Percentiles rank a stretch among this genome's conserved stretches.
These are phyloP conservation scores for Eolophus roseicapilla DNA, from an alignment of 2,113 vertebrate species.

Conservation along the genomic window DNA sequence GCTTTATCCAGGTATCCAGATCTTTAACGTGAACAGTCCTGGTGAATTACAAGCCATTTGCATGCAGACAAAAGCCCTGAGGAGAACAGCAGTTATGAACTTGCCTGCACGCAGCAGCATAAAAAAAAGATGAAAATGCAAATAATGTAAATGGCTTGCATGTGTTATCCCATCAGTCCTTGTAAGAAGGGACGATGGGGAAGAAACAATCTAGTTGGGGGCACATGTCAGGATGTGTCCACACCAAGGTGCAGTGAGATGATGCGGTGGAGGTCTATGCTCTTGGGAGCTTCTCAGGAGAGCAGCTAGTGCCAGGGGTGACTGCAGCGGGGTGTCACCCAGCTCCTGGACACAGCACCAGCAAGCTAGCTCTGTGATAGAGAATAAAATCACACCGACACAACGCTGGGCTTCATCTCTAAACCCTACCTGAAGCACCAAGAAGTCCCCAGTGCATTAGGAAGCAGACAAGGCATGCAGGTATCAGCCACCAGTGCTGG, in stretches of 20 bases:
- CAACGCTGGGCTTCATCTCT: not conserved
- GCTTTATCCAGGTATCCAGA: not conserved
- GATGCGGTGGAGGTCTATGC: not conserved
- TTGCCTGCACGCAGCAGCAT: not conserved
- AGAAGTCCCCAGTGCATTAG: rapidly evolving
- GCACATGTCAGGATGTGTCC: rapidly evolving
- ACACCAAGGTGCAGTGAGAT: not conserved
- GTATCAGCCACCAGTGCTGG: not conserved
- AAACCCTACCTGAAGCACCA: not conserved
- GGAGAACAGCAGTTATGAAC: not conserved
- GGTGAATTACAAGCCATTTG: not conserved
- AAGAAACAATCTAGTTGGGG: not conserved
- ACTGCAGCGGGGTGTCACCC: not conserved
- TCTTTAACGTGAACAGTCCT: not conserved
- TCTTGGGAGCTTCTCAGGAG: not conserved
- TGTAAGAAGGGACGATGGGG: not conserved
- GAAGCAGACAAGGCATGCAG: not conserved
- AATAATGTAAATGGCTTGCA: not conserved
- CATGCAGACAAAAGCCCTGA: not conserved
- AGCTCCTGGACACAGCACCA: not conserved
- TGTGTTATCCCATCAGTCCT: not conserved
- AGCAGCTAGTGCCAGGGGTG: not conserved
- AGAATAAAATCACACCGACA: not conserved
- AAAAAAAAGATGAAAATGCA: not conserved
- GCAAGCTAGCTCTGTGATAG: not conserved